Base-by-base conservation (phyloP, 2,888 invertebrate species). In the Latheticus oryzae region DNA sequence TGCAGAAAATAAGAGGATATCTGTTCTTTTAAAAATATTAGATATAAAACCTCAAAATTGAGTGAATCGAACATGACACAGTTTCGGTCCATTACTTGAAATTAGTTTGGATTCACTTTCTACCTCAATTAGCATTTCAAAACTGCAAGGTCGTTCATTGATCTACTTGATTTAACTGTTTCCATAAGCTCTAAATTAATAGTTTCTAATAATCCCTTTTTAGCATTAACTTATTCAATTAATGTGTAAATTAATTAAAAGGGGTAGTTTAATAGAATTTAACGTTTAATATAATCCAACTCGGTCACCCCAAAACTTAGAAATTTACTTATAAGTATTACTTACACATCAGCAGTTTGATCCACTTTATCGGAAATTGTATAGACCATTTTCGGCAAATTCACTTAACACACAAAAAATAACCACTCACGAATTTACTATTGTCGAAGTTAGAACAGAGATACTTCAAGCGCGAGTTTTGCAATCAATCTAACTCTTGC, bases 401-500 rank as follows among this genome's bases (percentile, higher is more conserved):
- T n/a, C n/a, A n/a, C n/a, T n/a, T n/a, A n/a, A n/a, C n/a, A n/a
- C n/a, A n/a, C n/a, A n/a, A n/a, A n/a, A n/a, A n/a, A n/a, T n/a
- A n/a, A n/a, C n/a, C n/a, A n/a, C n/a, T n/a, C n/a, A n/a, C n/a
- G n/a, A n/a, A n/a, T n/a, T n/a, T n/a, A n/a, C n/a, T n/a, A n/a
- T n/a, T n/a, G n/a, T n/a, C n/a, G n/a, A n/a, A n/a, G n/a, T n/a
- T n/a, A n/a, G n/a, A n/a, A n/a, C n/a, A n/a, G 17, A 8, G 23
- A 21, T 8, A 38, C 23, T 38, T 21, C 5, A 26, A 42, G 13
- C 26, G 19, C 4, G 15, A 26, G 32, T 45, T 32, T 30, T 32
- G 45, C 32, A 45, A 45, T 45, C 32, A 42, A 42, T 42, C 38
- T 38, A 38, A 38, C 28, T 42, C 45, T 30, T 45, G 45, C 45